These are phyloP conservation scores for Polyergus mexicanus DNA, from an alignment of 1,140 invertebrate species.

Conservation along the genomic window DNA sequence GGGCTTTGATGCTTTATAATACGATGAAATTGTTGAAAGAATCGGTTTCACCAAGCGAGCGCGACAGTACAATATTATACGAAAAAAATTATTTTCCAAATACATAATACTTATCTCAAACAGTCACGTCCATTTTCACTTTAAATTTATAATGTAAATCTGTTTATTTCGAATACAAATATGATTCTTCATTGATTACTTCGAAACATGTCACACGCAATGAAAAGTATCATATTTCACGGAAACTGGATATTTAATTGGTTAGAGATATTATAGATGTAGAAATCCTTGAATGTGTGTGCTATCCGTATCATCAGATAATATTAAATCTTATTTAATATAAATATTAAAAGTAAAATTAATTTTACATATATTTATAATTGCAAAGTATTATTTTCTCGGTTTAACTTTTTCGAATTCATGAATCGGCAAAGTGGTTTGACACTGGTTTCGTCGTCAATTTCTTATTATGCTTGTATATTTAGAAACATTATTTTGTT, in stretches of 20 bases:
- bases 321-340: slow-evolving; percentile 18
- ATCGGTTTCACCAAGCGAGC: neutral
- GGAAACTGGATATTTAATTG: neutral
- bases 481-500: neutral
- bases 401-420: neutral
- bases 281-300: neutral
- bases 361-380: slow-evolving; percentile 32
- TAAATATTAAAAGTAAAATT: slow-evolving; percentile 41
- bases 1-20: slow-evolving; percentile 36
- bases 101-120: neutral
- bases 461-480: neutral
- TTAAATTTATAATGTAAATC: neutral
- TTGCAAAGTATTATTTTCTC: slow-evolving; percentile 27
- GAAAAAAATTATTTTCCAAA: slow-evolving; percentile 20
- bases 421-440: slow-evolving; percentile 1
- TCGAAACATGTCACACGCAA: neutral
- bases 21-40: slow-evolving; percentile 11
- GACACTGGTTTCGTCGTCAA: neutral
- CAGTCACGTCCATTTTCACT: neutral
- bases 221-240: neutral
- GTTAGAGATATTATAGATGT: neutral
- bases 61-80: neutral
- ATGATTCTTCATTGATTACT: neutral
- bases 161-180: slow-evolving; percentile 6
- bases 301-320: neutral